Evolutionary conservation across 2,797 vertebrate genomes (phyloP).

Genomic region (Synanceia verrucosa): DNA sequence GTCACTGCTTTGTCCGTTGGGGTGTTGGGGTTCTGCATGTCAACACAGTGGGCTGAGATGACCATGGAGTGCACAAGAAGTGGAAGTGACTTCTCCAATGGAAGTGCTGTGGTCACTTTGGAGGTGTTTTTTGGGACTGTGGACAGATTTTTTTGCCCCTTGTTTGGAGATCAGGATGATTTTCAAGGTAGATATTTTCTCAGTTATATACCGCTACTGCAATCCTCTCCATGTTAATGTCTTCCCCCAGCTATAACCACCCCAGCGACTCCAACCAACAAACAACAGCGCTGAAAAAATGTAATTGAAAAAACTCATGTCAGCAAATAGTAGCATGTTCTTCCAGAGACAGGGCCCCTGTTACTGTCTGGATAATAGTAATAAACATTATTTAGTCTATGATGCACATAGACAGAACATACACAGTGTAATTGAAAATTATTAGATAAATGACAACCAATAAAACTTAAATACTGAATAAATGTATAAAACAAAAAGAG

Average conservation of each 20-base stretch:
- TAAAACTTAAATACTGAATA: too few species aligned
- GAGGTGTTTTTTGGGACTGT: conserved; percentile 57
- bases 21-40: conserved; percentile 73
- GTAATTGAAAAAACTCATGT: background rate
- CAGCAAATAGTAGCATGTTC: background rate
- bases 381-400: too few species aligned
- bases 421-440: too few species aligned
- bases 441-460: too few species aligned
- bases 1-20: conserved; percentile 42
- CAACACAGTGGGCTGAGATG: conserved; percentile 57
- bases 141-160: conserved; percentile 34
- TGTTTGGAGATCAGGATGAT: rapidly evolving
- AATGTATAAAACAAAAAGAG: too few species aligned
- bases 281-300: background rate
- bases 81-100: rapidly evolving
- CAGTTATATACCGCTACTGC: too few species aligned
- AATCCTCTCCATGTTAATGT: too few species aligned
- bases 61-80: conserved; percentile 32
- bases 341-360: background rate
- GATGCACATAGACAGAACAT: too few species aligned
- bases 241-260: too few species aligned
- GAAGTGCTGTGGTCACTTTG: conserved; percentile 54
- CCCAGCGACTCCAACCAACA: background rate
- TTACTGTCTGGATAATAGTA: background rate
- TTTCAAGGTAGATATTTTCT: conserved; percentile 48